Base-by-base conservation (phyloP, 2,888 invertebrate species). In the Psylliodes chrysocephalus region DNA sequence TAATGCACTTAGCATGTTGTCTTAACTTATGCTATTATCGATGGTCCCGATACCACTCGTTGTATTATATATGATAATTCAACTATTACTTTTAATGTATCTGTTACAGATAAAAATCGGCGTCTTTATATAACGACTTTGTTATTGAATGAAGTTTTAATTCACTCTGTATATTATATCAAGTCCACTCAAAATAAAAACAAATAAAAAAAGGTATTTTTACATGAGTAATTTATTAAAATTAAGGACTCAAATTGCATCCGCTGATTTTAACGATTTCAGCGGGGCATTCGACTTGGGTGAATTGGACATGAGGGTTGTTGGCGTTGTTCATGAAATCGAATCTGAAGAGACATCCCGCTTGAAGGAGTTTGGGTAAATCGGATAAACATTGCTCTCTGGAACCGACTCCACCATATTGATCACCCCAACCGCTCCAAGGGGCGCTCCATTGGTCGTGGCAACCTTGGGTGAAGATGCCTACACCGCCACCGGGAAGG, bases 361-460 rank as follows among this genome's bases (percentile, higher is more conserved):
- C 25, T 55, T 67, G 67, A 10, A 69, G 53, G 1, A 14, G 53
- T 25, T 53, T 35, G 5, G 71, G 71, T 8, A 71, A 56, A 18
- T 57, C 35, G 4, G 17, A 33, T 10, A 42, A 17, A 44, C 71
- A 71, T 47, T 69, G 65, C 6, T 40, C 64, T 12, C 52, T 64
- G 5, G 54, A 64, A 17, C 52, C 7, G 10, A 71, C 71, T 22
- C 73, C 73, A n/a, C 73, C 73, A 33, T 72, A 73, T 53, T 72
- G 71, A 17, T 67, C 67, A 12, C 71, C 73, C 73, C 73, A 73
- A 25, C 64, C 67, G 17, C 12, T 35, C 35, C 18, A 8, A 30
- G 64, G 15, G 67, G 19, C 66, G 17, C 71, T 62, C 73, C 73
- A 73, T 56, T 73, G 73, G 2, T 42, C 46, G 28, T 61, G 61